Base-by-base conservation (phyloP, 2,888 invertebrate genomes). In the Scelioninae gen. 1 region DNA sequence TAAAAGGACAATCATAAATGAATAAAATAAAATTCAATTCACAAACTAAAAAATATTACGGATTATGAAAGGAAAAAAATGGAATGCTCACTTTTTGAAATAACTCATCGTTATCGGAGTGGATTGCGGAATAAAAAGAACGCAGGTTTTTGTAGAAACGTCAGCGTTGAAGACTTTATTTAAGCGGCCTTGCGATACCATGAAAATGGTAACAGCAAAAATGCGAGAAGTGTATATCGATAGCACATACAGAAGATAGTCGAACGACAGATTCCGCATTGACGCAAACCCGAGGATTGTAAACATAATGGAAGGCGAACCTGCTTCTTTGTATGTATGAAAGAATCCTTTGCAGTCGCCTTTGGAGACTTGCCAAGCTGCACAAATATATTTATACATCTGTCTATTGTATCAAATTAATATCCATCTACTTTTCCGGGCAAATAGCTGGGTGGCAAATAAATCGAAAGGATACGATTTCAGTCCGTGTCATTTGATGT, bases 361-460 rank as follows among this genome's bases (percentile, higher is more conserved):
- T 82, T 75, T 82, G 78, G 78, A 82, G 49, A 16, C 8, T 16
- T 31, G 78, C 82, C 82, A 78, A 71, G 43, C 38, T 51, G 23
- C n/a, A n/a, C 51, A 65, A 56, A 65, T 58, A 65, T 58, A 79
- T 68, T 66, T 76, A 60, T 66, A 66, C 45, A 34, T 45, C 6
- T 13, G 23, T 31, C 62, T 45, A 77, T 53, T 62, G 76, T 77
- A 55, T 77, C 62, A 53, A n/a, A 62, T 77, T 62, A 69, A 62
- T 76, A 69, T 62, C 62, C 55, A n/a, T 34, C 55, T 51, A 77
- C 23, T 68, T 53, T 53, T 31, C 43, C 10, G 40, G 11, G 29
- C 13, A 60, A 63, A 79, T 51, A 58, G 34, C 53, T 58, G 34
- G 29, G 15, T 49, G 31, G 34, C n/a, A n/a, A 58, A 66, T 29